These are phyloP conservation scores for Anadara kagoshimensis DNA, from an alignment of 1,140 invertebrate species.

Conservation along the genomic window DNA sequence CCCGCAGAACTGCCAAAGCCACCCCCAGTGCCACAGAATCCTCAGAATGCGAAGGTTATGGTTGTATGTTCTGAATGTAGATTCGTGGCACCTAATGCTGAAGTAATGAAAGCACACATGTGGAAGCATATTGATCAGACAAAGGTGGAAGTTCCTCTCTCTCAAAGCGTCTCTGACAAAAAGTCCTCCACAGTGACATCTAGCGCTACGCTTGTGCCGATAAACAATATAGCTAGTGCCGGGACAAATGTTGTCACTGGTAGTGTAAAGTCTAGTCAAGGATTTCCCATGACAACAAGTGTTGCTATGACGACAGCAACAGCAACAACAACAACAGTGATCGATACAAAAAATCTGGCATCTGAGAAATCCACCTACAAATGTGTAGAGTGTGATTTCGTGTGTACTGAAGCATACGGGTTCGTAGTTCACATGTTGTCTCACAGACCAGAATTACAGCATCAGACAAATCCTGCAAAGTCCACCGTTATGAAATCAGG, in stretches of 20 bases:
- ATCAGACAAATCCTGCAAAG: not conserved
- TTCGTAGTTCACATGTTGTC: conserved; percentile 66
- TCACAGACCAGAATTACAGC: conserved; percentile 50
- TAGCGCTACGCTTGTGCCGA: no score
- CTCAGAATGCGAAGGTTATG: conserved; percentile 5
- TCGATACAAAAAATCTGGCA: conserved; percentile 14
- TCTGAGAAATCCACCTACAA: conserved; percentile 49
- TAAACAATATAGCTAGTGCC: no score
- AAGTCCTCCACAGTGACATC: no score
- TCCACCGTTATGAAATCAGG: not conserved
- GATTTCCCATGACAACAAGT: not conserved
- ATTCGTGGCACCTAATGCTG: conserved; percentile 57
- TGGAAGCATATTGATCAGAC: conserved; percentile 40
- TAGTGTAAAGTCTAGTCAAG: no score
- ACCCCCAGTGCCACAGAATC: not conserved
- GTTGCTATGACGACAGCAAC: not conserved
- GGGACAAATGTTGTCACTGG: no score
- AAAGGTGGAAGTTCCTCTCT: conserved; percentile 10
- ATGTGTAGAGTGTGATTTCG: conserved; percentile 62
- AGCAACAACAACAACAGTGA: conserved; percentile 7
- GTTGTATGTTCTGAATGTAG: conserved; percentile 72
- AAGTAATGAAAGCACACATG: conserved; percentile 66
- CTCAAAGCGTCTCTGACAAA: no score
- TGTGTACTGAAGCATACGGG: conserved; percentile 52
- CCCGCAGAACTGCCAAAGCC: not conserved